phyloP scores from a whole-genome alignment of 2,888 invertebrate genomes.

The Xanthorhoe designata region DNA sequence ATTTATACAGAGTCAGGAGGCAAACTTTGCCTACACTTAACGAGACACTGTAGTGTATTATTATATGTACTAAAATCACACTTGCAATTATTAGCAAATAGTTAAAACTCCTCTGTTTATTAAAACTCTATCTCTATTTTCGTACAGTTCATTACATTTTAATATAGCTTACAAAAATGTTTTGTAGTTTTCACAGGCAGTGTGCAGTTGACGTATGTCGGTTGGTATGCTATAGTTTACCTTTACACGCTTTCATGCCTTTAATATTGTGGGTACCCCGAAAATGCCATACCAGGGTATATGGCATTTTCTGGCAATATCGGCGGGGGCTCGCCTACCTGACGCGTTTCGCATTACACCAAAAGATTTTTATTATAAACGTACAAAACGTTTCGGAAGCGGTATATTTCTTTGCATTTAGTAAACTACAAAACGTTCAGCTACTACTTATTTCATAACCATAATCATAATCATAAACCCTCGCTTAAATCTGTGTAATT shows the following conservation, averaged over 20 bases:
- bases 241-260: constrained; percentile 40
- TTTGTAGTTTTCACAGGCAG: background rate
- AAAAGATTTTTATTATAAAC: constrained; percentile 53
- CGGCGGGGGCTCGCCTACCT: constrained; percentile 42
- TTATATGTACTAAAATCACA: too few species aligned
- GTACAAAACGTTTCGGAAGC: background rate
- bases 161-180: background rate
- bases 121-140: too few species aligned
- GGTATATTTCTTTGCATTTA: background rate
- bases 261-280: constrained; percentile 39
- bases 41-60: too few species aligned
- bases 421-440: background rate
- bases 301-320: constrained; percentile 51
- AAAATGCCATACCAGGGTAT: constrained; percentile 42
- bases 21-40: too few species aligned
- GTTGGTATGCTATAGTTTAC: constrained; percentile 30
- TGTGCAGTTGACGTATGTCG: constrained; percentile 22
- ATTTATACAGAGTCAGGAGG: too few species aligned
- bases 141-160: background rate
- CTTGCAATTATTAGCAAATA: too few species aligned
- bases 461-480: too few species aligned
- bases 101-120: too few species aligned
- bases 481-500: too few species aligned
- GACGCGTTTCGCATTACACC: constrained; percentile 48
- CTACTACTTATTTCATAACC: background rate